Conservation (phyloP, 2,113 vertebrate species). For the Euleptes europaea region DNA sequence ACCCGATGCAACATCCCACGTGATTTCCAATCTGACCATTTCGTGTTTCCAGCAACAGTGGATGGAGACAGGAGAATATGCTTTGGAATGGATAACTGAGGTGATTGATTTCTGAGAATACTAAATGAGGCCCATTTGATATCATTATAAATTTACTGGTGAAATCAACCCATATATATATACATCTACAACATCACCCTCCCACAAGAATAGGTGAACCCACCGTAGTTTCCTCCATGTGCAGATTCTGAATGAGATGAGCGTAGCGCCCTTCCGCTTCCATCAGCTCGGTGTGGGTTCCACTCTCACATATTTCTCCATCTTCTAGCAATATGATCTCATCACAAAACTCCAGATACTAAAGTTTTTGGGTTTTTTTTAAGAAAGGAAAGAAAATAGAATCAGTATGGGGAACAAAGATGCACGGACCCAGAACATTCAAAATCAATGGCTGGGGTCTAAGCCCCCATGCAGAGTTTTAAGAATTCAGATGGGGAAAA, state of each 20-base stretch:
- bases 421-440: not conserved
- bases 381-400: not conserved
- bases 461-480: too few relatives aligned
- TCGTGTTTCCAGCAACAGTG: too few relatives aligned
- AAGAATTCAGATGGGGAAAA: too few relatives aligned
- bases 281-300: slow-evolving; percentile 77
- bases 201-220: not conserved
- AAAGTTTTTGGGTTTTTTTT: not conserved
- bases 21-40: too few relatives aligned
- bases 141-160: too few relatives aligned
- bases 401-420: not conserved
- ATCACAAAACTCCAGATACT: slow-evolving; percentile 87
- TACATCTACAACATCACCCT: too few relatives aligned
- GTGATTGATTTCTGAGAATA: too few relatives aligned
- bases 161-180: too few relatives aligned
- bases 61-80: too few relatives aligned
- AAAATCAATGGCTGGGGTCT: not conserved
- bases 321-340: slow-evolving; percentile 81
- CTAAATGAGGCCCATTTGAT: too few relatives aligned
- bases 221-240: slow-evolving; percentile 74
- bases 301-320: slow-evolving; percentile 78
- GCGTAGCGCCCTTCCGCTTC: slow-evolving; percentile 71
- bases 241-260: slow-evolving; percentile 78
- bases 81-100: too few relatives aligned
- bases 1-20: too few relatives aligned